Evolutionary conservation across 2,113 vertebrate species (phyloP).

Genomic region (Passer montanus): DNA sequence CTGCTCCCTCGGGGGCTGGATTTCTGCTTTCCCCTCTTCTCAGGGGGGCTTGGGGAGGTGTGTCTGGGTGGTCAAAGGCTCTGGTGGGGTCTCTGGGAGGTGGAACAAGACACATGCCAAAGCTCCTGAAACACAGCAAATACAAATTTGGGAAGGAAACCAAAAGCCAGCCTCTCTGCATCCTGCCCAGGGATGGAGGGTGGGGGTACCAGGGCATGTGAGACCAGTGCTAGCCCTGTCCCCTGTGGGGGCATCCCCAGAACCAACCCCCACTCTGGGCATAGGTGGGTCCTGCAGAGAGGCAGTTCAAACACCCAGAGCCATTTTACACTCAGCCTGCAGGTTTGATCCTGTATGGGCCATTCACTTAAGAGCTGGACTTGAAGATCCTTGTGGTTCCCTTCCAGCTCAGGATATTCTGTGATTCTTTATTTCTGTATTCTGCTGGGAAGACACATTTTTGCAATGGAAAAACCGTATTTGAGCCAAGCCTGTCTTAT

Average conservation of each 20-base stretch:
- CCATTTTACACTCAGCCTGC: not conserved
- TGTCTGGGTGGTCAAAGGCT: not conserved
- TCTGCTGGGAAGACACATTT: not conserved
- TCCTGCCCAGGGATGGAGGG: not conserved
- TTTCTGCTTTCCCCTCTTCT: not conserved
- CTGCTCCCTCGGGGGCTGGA: not conserved
- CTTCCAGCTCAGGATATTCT: not conserved
- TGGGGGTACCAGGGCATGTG: accelerated
- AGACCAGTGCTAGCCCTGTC: not conserved
- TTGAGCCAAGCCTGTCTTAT: not conserved
- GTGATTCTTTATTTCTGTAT: not conserved
- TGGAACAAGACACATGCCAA: not conserved
- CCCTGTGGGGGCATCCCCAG: not conserved
- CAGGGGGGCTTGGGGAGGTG: not conserved
- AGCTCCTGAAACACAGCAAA: not conserved
- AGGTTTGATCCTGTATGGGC: not conserved
- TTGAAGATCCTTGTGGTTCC: not conserved
- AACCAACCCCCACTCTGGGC: not conserved
- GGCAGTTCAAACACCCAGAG: not conserved
- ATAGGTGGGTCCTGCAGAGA: not conserved
- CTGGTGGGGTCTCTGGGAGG: not conserved
- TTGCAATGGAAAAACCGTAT: not conserved
- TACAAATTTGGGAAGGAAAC: not conserved
- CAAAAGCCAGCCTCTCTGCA: not conserved
- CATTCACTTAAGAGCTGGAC: not conserved